Base-by-base conservation (phyloP, 2,888 invertebrate genomes). In the Graphium colonna region DNA sequence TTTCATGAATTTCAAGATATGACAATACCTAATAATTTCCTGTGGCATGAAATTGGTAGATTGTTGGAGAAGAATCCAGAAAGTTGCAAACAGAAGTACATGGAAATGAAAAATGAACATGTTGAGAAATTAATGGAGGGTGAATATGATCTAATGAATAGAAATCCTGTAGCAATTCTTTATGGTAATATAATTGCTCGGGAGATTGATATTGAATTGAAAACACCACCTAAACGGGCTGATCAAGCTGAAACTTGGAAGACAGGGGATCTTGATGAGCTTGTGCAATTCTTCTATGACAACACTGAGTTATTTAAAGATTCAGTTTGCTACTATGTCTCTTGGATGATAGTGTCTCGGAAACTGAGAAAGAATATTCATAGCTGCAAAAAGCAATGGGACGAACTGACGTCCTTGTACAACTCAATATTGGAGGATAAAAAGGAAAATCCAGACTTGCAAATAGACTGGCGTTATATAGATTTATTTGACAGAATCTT, bases 401-500 rank as follows among this genome's bases (percentile, higher is more conserved):
- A 78, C 0, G 79, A 79, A 4, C 63, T 87, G 0, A 71, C 76
- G 0, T 15, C 41, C 0, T 53, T 85, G 0, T 89, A 89, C 42
- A 79, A 77, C 45, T 67, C 71, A 1, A 77, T 84, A 46, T 65
- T 88, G 36, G 68, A 78, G 12, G 82, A 85, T 48, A 89, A 89
- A 53, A 85, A 81, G 55, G 84, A 88, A 44, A 71, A 86, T 60
- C 73, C 87, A 0, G 86, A 86, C 44, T 72, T 82, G 75, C 76
- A 82, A 57, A 83, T 89, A 5, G 80, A 85, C 59, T 89, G 89
- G 89, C 65, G 79, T 15, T 89, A 88, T 52, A 87, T 86, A 41
- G 86, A 89, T 9, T 55, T 82, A 40, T 88, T 89, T 71, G 89
- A 89, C 59, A 77, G 77, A 42, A 82, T 89, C 56, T 88, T 87